Percentiles rank a stretch among this genome's conserved stretches.
phyloP scores from a whole-genome alignment of 2,888 invertebrate species.

The Spilosoma lubricipeda region DNA sequence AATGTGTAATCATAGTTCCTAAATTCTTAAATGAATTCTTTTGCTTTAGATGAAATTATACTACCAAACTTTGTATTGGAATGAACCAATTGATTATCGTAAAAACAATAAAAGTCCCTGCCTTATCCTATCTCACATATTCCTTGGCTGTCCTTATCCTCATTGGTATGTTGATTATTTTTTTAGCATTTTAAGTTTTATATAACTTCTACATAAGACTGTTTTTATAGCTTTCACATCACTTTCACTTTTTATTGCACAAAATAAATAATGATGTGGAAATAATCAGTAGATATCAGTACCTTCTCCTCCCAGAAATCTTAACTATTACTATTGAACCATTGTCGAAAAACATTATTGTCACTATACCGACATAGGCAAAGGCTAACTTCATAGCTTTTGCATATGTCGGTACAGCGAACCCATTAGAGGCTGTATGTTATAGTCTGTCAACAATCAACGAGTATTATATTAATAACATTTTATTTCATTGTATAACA shows the following conservation, averaged over 20 bases:
- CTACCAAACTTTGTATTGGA: constrained; percentile 73
- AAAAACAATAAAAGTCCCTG: constrained; percentile 73
- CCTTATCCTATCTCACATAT: constrained; percentile 81
- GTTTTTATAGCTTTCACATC: background rate
- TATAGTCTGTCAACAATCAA: background rate
- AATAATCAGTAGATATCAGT: background rate
- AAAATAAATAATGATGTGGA: background rate
- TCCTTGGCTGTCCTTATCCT: constrained; percentile 83
- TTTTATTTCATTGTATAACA: constrained; percentile 49
- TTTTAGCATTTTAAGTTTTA: constrained; percentile 1
- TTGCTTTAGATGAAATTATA: constrained; percentile 75
- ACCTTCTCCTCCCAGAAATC: background rate
- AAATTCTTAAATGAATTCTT: constrained; percentile 41
- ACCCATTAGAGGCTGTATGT: too few species aligned
- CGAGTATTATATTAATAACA: background rate
- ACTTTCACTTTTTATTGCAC: too few species aligned
- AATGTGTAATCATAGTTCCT: constrained; percentile 6
- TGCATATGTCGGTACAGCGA: too few species aligned
- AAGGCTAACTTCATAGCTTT: too few species aligned
- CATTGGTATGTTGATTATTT: constrained; percentile 74
- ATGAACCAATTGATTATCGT: constrained; percentile 80
- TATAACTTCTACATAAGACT: background rate
- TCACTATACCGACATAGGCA: too few species aligned
- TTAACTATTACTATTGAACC: background rate
- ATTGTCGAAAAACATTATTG: too few species aligned